Conservation (phyloP, 2,113 vertebrate species). For the Chloropsis hardwickii region DNA sequence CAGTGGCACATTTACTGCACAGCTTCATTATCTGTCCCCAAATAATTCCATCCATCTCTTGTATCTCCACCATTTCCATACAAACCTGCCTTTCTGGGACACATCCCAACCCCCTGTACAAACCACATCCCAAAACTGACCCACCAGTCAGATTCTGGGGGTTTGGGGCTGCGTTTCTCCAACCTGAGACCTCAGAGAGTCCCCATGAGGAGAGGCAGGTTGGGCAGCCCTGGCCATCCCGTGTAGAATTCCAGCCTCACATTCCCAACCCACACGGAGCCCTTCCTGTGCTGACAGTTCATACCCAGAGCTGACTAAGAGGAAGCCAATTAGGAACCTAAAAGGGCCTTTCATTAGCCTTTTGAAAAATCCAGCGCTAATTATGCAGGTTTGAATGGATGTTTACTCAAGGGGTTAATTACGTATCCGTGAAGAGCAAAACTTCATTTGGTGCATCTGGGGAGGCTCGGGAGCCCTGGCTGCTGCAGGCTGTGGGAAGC, state of each 20-base stretch:
- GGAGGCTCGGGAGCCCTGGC: background rate
- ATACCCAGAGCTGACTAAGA: background rate
- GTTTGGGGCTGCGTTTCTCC: background rate
- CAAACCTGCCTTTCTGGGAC: background rate
- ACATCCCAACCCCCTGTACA: background rate
- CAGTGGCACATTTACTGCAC: background rate
- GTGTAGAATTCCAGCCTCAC: rapidly evolving
- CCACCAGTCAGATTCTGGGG: background rate
- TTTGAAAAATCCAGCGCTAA: background rate
- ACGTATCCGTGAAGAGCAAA: background rate
- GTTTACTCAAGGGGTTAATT: conserved; percentile 15
- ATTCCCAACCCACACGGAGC: rapidly evolving
- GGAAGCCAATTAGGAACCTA: background rate
- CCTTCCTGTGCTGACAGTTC: background rate
- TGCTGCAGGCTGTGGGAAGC: background rate
- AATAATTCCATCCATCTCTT: background rate
- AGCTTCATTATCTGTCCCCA: background rate
- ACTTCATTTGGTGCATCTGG: background rate
- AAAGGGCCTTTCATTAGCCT: background rate
- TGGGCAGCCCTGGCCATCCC: background rate
- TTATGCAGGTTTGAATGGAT: background rate
- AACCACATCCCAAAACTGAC: background rate
- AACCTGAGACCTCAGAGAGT: rapidly evolving
- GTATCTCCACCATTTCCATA: background rate
- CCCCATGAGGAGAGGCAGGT: rapidly evolving